Percentiles rank a stretch among this genome's conserved stretches.
These are phyloP conservation scores for Dusona sp. DNA, from an alignment of 2,888 invertebrate genomes.

Conservation along the genomic window DNA sequence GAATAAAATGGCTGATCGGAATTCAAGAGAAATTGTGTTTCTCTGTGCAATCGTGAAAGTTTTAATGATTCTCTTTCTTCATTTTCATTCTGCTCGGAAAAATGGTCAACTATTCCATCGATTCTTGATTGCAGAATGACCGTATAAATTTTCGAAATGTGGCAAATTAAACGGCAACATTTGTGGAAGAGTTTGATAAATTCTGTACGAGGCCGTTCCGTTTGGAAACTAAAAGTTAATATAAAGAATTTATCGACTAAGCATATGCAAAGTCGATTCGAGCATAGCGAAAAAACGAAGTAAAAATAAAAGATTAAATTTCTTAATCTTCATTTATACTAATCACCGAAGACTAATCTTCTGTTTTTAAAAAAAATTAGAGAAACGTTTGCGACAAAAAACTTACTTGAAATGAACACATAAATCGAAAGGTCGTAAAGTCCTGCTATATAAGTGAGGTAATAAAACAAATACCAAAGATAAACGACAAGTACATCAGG, in stretches of 20 bases:
- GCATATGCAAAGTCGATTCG: too few relatives aligned
- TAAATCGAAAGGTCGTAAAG: background rate
- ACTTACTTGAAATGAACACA: background rate
- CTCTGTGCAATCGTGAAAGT: background rate
- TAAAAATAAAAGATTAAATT: too few relatives aligned
- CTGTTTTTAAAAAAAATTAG: too few relatives aligned
- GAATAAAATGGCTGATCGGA: background rate
- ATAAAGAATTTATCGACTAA: too few relatives aligned
- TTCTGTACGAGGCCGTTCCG: too few relatives aligned
- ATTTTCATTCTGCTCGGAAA: background rate
- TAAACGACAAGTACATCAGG: background rate
- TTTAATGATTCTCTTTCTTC: background rate
- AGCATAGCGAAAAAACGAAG: too few relatives aligned
- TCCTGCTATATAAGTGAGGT: background rate
- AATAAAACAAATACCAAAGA: conserved; percentile 14
- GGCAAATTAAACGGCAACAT: background rate
- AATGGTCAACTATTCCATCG: background rate
- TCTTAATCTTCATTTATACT: too few relatives aligned
- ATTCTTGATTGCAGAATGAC: background rate
- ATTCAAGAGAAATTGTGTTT: conserved; percentile 18
- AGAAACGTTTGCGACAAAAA: background rate
- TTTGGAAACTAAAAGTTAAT: too few relatives aligned
- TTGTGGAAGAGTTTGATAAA: too few relatives aligned
- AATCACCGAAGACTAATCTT: too few relatives aligned
- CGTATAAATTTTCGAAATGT: background rate